Evolutionary conservation across 2,888 invertebrate species (phyloP).

Genomic region (Caenorhabditis plicata): DNA sequence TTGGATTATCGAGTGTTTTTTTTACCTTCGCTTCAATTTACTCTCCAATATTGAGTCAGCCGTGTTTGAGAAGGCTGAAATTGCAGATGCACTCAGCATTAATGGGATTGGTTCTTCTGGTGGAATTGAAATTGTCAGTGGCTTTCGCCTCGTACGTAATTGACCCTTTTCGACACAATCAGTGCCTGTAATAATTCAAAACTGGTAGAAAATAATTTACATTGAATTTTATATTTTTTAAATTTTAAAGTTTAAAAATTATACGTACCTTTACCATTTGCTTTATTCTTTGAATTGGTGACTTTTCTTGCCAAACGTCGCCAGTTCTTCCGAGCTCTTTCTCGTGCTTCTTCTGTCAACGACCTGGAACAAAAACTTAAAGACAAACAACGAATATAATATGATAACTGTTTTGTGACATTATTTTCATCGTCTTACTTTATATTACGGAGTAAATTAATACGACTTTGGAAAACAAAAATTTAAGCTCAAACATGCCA

Average conservation of each 20-base stretch:
- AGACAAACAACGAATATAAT: too few relatives aligned
- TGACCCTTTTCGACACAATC: constrained; percentile 24
- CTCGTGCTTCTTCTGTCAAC: constrained; percentile 22
- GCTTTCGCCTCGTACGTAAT: constrained; percentile 13
- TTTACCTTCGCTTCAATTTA: constrained; percentile 46
- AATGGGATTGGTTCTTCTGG: constrained; percentile 21
- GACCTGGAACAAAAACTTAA: constrained; percentile 21
- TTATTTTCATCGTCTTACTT: background rate
- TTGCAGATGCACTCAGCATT: constrained; percentile 38
- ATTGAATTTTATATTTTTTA: background rate
- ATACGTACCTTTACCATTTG: constrained; percentile 8
- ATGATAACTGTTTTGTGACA: background rate
- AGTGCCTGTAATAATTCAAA: constrained; percentile 2
- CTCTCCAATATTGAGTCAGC: constrained; percentile 37
- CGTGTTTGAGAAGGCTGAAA: constrained; percentile 33
- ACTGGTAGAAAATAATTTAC: background rate
- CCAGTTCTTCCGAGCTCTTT: constrained; percentile 47
- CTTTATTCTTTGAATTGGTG: constrained; percentile 1
- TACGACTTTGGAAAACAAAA: background rate
- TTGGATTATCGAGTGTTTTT: background rate
- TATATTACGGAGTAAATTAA: background rate
- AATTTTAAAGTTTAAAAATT: background rate
- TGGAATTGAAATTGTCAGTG: constrained; percentile 8
- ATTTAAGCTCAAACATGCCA: too few relatives aligned
- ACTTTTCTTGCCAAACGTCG: constrained; percentile 42